Percentiles rank a stretch among this genome's conserved stretches.
Conservation (phyloP, 1,140 invertebrate genomes). For the Drosophila arizonae region DNA sequence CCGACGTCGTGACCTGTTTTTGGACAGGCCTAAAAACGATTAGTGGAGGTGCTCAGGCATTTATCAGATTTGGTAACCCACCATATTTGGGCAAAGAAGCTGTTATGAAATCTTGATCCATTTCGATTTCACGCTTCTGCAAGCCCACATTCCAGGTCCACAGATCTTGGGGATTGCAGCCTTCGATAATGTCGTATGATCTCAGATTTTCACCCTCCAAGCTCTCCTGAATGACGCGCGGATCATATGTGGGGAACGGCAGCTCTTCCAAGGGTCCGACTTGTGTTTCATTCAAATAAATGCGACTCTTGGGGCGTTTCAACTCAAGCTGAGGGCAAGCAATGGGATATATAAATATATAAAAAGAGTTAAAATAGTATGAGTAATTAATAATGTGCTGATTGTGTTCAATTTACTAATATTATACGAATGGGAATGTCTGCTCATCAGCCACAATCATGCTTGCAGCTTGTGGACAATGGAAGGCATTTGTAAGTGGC, state of each 20-base stretch:
- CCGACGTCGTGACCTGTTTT: conserved; percentile 61
- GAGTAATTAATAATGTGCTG: background rate
- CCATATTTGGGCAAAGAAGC: conserved; percentile 68
- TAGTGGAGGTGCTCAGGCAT: background rate
- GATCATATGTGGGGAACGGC: conserved; percentile 69
- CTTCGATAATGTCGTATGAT: conserved; percentile 70
- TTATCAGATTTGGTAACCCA: conserved; percentile 24
- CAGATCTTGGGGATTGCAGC: conserved; percentile 61
- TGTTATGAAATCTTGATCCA: conserved; percentile 61
- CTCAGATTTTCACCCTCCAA: conserved; percentile 65
- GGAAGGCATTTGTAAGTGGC: conserved; percentile 19
- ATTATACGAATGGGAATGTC: background rate
- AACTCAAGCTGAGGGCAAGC: conserved; percentile 56
- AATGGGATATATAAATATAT: background rate
- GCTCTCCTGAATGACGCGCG: conserved; percentile 65
- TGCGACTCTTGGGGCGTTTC: conserved; percentile 76
- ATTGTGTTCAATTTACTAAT: too few species aligned
- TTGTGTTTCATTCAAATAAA: conserved; percentile 72
- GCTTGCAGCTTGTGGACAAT: conserved; percentile 12
- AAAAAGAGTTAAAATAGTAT: too few species aligned
- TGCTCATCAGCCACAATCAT: background rate
- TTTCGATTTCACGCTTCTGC: conserved; percentile 60
- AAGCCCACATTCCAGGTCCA: conserved; percentile 77
- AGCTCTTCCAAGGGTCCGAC: conserved; percentile 68
- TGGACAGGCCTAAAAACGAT: conserved; percentile 18